Conservation (phyloP, 2,888 invertebrate genomes). For the Harpalus rufipes region DNA sequence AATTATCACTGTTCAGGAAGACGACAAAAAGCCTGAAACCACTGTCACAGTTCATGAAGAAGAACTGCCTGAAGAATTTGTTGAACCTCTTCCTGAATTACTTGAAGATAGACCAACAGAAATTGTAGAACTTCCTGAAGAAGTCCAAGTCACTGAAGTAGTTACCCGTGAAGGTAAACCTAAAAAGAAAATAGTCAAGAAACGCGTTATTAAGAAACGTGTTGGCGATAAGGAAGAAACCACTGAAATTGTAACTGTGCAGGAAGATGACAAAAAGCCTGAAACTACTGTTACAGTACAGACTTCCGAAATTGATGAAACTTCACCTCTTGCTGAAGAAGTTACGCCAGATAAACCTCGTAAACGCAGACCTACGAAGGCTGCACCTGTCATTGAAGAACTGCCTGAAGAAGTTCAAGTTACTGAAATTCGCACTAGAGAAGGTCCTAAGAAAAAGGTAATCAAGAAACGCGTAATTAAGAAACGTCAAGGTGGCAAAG, state of each 20-base stretch:
- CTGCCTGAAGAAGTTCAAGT: slow-evolving; percentile 75
- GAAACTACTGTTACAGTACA: slow-evolving; percentile 73
- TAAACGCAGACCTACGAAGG: slow-evolving; percentile 64
- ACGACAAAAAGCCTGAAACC: slow-evolving; percentile 71
- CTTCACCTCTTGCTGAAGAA: slow-evolving; percentile 68
- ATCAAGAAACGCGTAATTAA: slow-evolving; percentile 71
- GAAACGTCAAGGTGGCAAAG: slow-evolving; percentile 72
- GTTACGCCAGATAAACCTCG: slow-evolving; percentile 67
- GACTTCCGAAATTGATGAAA: slow-evolving; percentile 64
- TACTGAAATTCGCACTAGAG: slow-evolving; percentile 72
- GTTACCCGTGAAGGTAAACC: slow-evolving; percentile 69
- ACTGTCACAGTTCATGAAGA: slow-evolving; percentile 72
- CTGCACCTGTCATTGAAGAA: slow-evolving; percentile 71
- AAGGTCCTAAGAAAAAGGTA: slow-evolving; percentile 72
- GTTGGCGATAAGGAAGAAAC: slow-evolving; percentile 75
- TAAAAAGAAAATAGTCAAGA: slow-evolving; percentile 73
- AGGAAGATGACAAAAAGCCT: slow-evolving; percentile 77
- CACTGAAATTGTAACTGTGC: slow-evolving; percentile 76
- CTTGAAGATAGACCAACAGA: slow-evolving; percentile 67
- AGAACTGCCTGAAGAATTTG: slow-evolving; percentile 68
- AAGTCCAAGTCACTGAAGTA: slow-evolving; percentile 70
- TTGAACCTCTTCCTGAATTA: slow-evolving; percentile 65
- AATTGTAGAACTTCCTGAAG: slow-evolving; percentile 70
- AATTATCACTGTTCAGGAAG: slow-evolving; percentile 68
- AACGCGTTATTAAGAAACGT: slow-evolving; percentile 76